These are phyloP conservation scores for Beris chalybata DNA, from an alignment of 2,888 invertebrate species.

Conservation along the genomic window DNA sequence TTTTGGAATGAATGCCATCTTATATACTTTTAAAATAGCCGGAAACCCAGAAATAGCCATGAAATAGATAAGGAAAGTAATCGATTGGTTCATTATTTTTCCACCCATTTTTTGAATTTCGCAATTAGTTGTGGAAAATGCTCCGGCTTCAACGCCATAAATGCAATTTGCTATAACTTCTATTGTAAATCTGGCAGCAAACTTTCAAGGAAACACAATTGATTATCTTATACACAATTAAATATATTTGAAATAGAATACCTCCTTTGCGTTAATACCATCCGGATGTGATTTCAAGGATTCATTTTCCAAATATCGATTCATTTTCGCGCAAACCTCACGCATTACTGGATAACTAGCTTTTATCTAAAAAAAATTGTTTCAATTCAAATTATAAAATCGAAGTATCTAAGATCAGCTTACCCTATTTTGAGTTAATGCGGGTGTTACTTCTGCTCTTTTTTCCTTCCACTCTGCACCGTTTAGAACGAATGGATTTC, in stretches of 20 bases:
- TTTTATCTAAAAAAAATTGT: slow-evolving; percentile 51
- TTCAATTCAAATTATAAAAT: background rate
- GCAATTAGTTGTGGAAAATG: slow-evolving; percentile 48
- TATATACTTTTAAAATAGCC: slow-evolving; percentile 41
- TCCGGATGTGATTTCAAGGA: slow-evolving; percentile 43
- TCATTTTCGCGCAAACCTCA: slow-evolving; percentile 55
- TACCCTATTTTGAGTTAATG: slow-evolving; percentile 58
- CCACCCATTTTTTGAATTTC: slow-evolving; percentile 47
- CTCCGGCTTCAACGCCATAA: slow-evolving; percentile 56
- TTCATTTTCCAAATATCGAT: slow-evolving; percentile 52
- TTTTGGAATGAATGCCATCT: slow-evolving; percentile 45
- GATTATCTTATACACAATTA: background rate
- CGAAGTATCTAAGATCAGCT: background rate
- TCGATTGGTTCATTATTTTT: slow-evolving; percentile 37
- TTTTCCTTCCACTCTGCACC: slow-evolving; percentile 59
- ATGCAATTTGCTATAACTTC: slow-evolving; percentile 57
- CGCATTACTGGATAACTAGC: slow-evolving; percentile 58
- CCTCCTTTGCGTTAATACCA: slow-evolving; percentile 56
- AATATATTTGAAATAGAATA: slow-evolving; percentile 37
- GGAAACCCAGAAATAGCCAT: slow-evolving; percentile 46
- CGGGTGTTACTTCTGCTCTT: slow-evolving; percentile 58
- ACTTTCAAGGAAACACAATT: slow-evolving; percentile 39
- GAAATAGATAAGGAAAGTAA: slow-evolving; percentile 40
- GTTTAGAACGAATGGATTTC: slow-evolving; percentile 57
- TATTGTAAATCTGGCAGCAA: slow-evolving; percentile 52